Evolutionary conservation across 2,797 vertebrate genomes (phyloP), one percentile per base, ranked within the genome.

Genomic region (Antennarius maculatus): DNA sequence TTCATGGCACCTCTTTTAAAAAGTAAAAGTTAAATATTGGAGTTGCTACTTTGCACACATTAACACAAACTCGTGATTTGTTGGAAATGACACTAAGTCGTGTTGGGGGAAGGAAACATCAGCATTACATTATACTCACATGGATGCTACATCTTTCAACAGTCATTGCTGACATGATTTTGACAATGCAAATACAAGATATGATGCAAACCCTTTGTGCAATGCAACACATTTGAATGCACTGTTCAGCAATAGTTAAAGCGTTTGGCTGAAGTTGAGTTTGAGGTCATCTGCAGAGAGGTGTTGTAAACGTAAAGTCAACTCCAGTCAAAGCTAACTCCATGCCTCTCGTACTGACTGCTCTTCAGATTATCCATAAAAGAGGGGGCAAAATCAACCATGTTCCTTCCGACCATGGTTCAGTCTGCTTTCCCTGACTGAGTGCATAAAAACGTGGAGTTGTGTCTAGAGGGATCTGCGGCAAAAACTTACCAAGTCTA

Each of bases 1-100:
- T 90, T 87, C 83, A 91, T 51, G 81, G 92, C 90, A 93, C 94
- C 92, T 92, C 92, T 94, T 94, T 94, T 93, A 93, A 89, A 87
- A 82, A 47, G 12, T 13, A 55, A 63, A 71, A 74, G 72, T 29
- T 51, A 71, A 71, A 80, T 65, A 79, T 76, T 81, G 74, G 74
- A 82, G 61, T 71, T 60, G 31, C 74, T 73, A 61, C 65, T 76
- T 75, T 82, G 66, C 77, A 87, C 83, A 86, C 79, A 77, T 47
- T 8, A 64, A 81, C 63, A 67, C 66, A 66, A 77, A 76, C 48
- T 63, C 59, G 52, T 76, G 73, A 91, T 86, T 89, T 87, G 80
- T 75, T 78, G 1, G 23, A 82, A 84, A 84, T 89, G 80, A 37
- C 54, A 60, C 47, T 52, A 61, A 75, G 77, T 83, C 45, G 50